These are phyloP conservation scores for Bagarius yarrelli DNA, from an alignment of 2,113 vertebrate genomes.

Conservation along the genomic window DNA sequence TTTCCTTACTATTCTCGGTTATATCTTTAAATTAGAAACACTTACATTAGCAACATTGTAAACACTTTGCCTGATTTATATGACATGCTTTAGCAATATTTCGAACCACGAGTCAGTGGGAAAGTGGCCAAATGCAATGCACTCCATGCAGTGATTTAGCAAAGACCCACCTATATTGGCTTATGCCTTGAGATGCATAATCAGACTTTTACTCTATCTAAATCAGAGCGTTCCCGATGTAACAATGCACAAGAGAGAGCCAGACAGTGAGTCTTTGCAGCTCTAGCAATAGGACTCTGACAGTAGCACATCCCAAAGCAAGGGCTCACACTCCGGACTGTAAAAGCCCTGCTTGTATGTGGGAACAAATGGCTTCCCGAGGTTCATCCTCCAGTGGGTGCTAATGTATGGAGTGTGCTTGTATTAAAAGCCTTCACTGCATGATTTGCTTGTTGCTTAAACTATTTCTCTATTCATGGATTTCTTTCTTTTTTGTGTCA, in stretches of 20 bases:
- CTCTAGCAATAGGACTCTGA: conserved; percentile 37
- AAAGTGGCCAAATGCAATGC: conserved; percentile 17
- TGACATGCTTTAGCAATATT: not conserved
- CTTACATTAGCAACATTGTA: conserved; percentile 5
- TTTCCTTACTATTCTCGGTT: not conserved
- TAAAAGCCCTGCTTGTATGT: conserved; percentile 46
- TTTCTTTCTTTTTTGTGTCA: conserved; percentile 53
- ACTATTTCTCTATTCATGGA: conserved; percentile 50
- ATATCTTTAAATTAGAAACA: conserved; percentile 16
- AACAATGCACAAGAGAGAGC: conserved; percentile 29
- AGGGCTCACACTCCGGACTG: conserved; percentile 47
- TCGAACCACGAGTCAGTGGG: conserved; percentile 2
- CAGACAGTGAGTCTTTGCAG: conserved; percentile 22
- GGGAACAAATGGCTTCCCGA: conserved; percentile 51
- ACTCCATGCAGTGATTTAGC: conserved; percentile 8
- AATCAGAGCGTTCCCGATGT: conserved; percentile 27
- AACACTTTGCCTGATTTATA: conserved; percentile 22
- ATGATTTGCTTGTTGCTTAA: conserved; percentile 47
- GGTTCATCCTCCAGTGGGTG: conserved; percentile 51
- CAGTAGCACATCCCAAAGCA: conserved; percentile 44
- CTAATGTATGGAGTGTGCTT: conserved; percentile 53
- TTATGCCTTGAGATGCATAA: conserved; percentile 23
- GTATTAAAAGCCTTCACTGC: conserved; percentile 50
- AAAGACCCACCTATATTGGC: not conserved
- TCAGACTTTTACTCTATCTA: conserved; percentile 18